Evolutionary conservation across 2,113 vertebrate genomes (phyloP).

Genomic region (Butastur rufipennis): DNA sequence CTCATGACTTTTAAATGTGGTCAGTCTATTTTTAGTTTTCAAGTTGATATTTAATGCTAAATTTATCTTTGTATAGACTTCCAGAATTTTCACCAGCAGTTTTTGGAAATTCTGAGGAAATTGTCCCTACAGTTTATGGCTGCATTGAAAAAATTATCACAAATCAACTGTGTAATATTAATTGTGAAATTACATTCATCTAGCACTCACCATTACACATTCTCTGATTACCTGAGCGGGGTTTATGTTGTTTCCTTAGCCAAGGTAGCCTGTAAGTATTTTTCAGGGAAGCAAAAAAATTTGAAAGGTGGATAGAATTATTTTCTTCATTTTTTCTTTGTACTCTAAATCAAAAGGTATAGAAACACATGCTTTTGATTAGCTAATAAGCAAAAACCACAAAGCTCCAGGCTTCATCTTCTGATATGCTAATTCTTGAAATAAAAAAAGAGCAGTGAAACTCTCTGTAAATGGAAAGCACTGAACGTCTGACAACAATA

Average conservation of each 20-base stretch:
- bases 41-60: background rate
- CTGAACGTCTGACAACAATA: constrained; percentile 37
- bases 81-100: background rate
- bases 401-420: background rate
- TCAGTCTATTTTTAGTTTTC: background rate
- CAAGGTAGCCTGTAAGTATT: background rate
- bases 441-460: background rate
- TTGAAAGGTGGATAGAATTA: background rate
- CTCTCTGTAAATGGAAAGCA: background rate
- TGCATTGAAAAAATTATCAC: background rate
- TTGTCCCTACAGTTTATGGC: background rate
- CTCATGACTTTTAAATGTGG: background rate
- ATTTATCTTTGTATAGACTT: background rate
- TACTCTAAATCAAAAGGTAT: background rate
- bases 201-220: background rate
- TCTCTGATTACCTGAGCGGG: background rate
- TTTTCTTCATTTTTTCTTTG: background rate
- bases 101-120: background rate
- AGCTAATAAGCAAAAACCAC: background rate
- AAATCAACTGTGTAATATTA: background rate
- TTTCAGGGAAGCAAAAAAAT: background rate
- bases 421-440: constrained; percentile 35
- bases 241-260: background rate
- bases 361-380: background rate
- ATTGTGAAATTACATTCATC: background rate